A percentile compares a stretch with the other conserved stretches of the same genome.
Evolutionary conservation across 2,113 vertebrate species (phyloP).

Genomic region (Recurvirostra avosetta): DNA sequence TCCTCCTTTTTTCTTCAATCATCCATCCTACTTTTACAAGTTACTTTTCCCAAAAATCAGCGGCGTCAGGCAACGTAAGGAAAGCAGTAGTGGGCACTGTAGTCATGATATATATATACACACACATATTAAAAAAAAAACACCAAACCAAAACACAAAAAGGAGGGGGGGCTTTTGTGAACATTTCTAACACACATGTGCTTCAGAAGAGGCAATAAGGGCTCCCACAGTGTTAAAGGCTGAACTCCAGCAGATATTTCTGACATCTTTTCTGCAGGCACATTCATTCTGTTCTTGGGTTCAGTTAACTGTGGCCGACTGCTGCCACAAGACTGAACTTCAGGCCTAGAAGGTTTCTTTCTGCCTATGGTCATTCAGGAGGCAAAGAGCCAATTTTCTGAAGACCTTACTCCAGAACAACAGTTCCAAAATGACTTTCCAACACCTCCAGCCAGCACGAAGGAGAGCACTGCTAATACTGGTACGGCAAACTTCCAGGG

Average conservation of each 20-base stretch:
- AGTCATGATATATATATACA: not conserved
- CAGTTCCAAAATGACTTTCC: not conserved
- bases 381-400: not conserved
- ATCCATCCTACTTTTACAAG: not conserved
- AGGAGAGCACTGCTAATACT: not conserved
- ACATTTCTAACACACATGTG: no score
- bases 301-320: rapidly evolving
- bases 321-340: not conserved
- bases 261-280: not conserved
- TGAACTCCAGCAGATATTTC: not conserved
- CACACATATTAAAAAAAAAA: not conserved
- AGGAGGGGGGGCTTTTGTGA: not conserved
- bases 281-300: not conserved
- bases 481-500: not conserved
- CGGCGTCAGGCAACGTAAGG: not conserved
- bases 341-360: not conserved
- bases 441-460: not conserved
- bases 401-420: not conserved
- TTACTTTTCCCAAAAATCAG: not conserved
- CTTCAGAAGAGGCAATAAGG: not conserved
- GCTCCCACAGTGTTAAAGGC: not conserved
- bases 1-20: not conserved
- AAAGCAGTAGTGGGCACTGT: not conserved
- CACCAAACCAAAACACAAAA: not conserved
- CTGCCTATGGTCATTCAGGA: not conserved